These are phyloP conservation scores for Drosophila leontia DNA, from an alignment of 1,140 invertebrate species.

Conservation along the genomic window DNA sequence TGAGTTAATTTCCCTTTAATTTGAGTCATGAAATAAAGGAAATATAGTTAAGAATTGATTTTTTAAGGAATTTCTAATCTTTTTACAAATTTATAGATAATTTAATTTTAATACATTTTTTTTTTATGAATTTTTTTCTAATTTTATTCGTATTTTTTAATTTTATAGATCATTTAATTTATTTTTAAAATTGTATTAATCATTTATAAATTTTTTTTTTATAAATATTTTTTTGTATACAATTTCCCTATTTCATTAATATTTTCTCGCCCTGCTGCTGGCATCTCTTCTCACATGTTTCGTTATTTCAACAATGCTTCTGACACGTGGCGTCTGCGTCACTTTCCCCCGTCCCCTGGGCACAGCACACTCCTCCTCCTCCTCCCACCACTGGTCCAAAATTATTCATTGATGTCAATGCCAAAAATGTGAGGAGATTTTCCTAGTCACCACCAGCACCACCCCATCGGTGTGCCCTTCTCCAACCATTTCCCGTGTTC, in stretches of 20 bases:
- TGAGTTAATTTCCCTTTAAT: neutral
- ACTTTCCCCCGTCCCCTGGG: constrained; percentile 8
- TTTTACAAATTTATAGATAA: neutral
- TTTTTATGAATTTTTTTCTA: too few species aligned
- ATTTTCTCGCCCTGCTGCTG: constrained; percentile 21
- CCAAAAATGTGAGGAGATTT: constrained; percentile 47
- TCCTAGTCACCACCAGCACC: neutral
- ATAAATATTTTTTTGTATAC: too few species aligned
- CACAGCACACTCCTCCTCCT: neutral
- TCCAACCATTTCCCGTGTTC: neutral
- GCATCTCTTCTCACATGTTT: constrained; percentile 52
- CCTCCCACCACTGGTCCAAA: neutral
- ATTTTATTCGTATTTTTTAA: too few species aligned
- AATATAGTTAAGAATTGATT: too few species aligned
- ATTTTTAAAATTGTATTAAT: neutral
- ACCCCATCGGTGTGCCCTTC: neutral
- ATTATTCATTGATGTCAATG: constrained; percentile 71
- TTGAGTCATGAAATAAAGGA: too few species aligned
- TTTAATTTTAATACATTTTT: too few species aligned
- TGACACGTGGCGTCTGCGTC: constrained; percentile 56
- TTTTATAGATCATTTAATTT: too few species aligned
- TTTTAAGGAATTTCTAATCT: neutral
- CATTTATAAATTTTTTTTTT: neutral
- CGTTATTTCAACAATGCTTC: constrained; percentile 62
- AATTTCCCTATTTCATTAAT: neutral